These are phyloP conservation scores for Drosophila eohydei DNA, from an alignment of 2,888 invertebrate species.

Conservation along the genomic window DNA sequence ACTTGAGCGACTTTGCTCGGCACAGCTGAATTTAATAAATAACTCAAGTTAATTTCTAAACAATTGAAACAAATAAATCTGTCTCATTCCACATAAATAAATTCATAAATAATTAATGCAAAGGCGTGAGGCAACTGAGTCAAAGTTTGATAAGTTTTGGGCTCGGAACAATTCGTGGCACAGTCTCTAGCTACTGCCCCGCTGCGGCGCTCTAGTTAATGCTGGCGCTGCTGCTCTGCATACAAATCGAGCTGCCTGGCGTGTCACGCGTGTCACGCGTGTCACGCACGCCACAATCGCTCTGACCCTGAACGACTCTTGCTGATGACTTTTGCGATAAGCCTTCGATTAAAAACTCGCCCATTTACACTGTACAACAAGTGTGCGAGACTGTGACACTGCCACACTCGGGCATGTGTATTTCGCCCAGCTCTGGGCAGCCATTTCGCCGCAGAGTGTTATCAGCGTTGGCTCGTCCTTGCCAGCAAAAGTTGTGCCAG, in stretches of 20 bases:
- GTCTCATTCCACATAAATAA: background rate
- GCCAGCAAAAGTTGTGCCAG: conserved; percentile 35
- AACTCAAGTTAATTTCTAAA: background rate
- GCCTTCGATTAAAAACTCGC: conserved; percentile 60
- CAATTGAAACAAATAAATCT: background rate
- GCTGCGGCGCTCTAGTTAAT: conserved; percentile 14
- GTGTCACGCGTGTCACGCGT: conserved; percentile 20
- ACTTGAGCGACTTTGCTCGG: background rate
- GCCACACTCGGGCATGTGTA: no score
- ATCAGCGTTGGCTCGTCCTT: conserved; percentile 46
- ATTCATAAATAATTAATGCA: conserved; percentile 4
- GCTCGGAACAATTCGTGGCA: conserved; percentile 60
- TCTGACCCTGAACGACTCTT: conserved; percentile 40
- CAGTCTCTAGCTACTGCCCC: background rate
- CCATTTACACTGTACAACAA: conserved; percentile 27
- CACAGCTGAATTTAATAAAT: background rate
- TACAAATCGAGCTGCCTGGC: conserved; percentile 61
- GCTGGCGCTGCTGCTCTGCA: conserved; percentile 46
- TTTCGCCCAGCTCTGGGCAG: no score
- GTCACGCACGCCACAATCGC: conserved; percentile 14
- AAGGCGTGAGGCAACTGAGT: conserved; percentile 1
- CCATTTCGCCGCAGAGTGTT: conserved; percentile 2
- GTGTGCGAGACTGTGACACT: no score
- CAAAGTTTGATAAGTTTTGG: conserved; percentile 64
- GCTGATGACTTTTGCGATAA: conserved; percentile 54